These are phyloP conservation scores for Elegia similella DNA, from an alignment of 2,888 invertebrate species.

Conservation along the genomic window DNA sequence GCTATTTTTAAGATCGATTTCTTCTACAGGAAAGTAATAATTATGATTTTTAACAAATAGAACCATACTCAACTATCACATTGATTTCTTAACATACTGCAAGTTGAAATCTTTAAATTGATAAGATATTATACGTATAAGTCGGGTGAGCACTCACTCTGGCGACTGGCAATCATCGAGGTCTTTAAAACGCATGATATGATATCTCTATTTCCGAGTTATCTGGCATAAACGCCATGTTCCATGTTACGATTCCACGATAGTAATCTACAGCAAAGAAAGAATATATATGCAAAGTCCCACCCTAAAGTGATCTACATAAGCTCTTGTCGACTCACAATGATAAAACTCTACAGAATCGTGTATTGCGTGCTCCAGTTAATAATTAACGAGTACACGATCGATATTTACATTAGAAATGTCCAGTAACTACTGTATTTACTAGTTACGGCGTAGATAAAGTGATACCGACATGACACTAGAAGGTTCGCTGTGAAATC, in stretches of 20 bases:
- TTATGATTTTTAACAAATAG: no score
- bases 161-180: not conserved
- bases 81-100: not conserved
- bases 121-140: not conserved
- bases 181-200: not conserved
- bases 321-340: not conserved
- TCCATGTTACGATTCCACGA: not conserved
- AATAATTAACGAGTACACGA: conserved; percentile 37
- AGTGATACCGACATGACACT: conserved; percentile 51
- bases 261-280: not conserved
- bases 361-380: conserved; percentile 21
- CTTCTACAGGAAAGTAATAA: no score
- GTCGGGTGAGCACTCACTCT: not conserved
- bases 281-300: not conserved
- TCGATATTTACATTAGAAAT: conserved; percentile 48
- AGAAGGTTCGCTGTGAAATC: conserved; percentile 50
- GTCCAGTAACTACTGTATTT: conserved; percentile 44
- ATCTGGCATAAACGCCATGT: not conserved
- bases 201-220: not conserved
- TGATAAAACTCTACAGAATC: conserved; percentile 29
- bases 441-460: conserved; percentile 35
- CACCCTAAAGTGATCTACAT: conserved; percentile 5
- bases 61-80: no score
- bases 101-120: not conserved
- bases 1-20: no score